A percentile compares a stretch with the other conserved stretches of the same genome.
These are phyloP conservation scores for Panagrolaimus sp. DNA, from an alignment of 1,140 invertebrate genomes.

Conservation along the genomic window DNA sequence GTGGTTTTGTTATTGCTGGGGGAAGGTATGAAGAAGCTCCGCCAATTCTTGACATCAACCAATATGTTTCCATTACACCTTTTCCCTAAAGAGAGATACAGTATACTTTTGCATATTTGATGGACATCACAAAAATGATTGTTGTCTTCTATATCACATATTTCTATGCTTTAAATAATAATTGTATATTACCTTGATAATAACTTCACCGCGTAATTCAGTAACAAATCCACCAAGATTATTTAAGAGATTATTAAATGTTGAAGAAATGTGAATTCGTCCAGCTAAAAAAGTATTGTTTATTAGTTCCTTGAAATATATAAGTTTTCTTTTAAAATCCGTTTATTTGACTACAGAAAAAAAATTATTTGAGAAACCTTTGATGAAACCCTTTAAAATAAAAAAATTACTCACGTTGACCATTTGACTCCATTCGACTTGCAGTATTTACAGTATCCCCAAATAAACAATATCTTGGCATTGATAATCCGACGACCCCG, in stretches of 20 bases:
- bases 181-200: constrained; percentile 32
- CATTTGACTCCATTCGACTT: constrained; percentile 62
- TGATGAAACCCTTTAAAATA: neutral
- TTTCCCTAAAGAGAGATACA: constrained; percentile 21
- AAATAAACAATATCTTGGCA: constrained; percentile 75
- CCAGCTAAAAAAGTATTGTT: constrained; percentile 19
- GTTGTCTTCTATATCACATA: no score
- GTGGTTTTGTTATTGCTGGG: neutral
- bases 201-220: constrained; percentile 26
- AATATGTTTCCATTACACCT: constrained; percentile 38
- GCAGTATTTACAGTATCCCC: constrained; percentile 65
- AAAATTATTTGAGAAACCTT: neutral
- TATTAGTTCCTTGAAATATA: neutral
- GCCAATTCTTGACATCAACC: constrained; percentile 17
- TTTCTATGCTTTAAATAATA: no score
- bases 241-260: constrained; percentile 18
- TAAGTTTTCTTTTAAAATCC: neutral
- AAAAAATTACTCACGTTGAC: constrained; percentile 59
- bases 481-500: constrained; percentile 70
- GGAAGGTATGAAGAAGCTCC: neutral
- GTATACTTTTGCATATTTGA: no score
- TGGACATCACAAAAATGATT: no score
- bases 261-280: constrained; percentile 11
- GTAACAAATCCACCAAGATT: constrained; percentile 25
- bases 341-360: constrained; percentile 11